Percentiles rank a stretch among this genome's conserved stretches.
Evolutionary conservation across 2,113 vertebrate genomes (phyloP).

Genomic region (Sminthopsis crassicaudata): DNA sequence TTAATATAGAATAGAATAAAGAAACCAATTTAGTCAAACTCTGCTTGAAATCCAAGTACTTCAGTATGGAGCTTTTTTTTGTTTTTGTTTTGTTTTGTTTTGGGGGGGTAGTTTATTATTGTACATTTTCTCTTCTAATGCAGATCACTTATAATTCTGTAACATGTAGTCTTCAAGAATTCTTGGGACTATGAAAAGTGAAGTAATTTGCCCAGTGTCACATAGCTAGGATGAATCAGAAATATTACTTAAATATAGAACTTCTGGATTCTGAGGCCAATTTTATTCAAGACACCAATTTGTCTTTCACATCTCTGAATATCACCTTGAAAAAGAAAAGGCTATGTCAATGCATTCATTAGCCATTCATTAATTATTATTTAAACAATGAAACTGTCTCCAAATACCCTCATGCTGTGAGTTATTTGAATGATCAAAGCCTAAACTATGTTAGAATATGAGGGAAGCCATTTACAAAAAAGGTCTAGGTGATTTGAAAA

Average conservation of each 20-base stretch:
- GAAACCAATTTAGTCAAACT: neutral
- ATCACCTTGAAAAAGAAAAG: neutral
- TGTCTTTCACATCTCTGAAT: neutral
- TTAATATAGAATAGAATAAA: too few species aligned
- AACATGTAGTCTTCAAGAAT: neutral
- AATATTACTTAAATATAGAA: neutral
- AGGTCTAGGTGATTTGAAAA: conserved; percentile 23
- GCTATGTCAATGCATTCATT: neutral
- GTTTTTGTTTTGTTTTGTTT: too few species aligned
- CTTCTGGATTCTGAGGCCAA: neutral
- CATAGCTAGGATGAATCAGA: neutral
- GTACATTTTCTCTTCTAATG: neutral
- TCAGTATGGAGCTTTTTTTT: neutral
- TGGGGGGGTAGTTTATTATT: neutral
- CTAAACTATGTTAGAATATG: conserved; percentile 13
- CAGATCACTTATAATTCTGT: neutral
- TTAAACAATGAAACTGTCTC: neutral
- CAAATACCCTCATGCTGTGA: neutral
- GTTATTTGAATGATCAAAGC: neutral
- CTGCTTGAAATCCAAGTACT: neutral
- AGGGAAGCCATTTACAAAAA: neutral
- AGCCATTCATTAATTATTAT: neutral
- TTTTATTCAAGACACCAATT: neutral
- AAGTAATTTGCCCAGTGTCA: neutral
- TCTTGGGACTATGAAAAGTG: neutral